Percentiles rank a stretch among this genome's conserved stretches.
These are phyloP conservation scores for Oophaga sylvatica DNA, from an alignment of 2,797 vertebrate species.

Conservation along the genomic window DNA sequence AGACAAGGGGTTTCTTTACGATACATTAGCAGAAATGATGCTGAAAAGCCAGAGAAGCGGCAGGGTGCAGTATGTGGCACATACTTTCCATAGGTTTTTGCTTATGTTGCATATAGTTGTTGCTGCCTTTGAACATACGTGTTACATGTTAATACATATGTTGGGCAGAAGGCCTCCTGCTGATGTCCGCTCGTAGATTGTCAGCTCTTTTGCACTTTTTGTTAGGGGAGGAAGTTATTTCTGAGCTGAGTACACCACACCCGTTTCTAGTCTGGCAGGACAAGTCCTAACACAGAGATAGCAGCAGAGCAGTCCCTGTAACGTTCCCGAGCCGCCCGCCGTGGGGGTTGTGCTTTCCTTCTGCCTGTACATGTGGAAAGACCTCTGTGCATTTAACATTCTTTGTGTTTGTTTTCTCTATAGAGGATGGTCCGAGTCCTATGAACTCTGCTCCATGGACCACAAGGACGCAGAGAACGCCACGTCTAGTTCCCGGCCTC, in stretches of 20 bases:
- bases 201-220: background rate
- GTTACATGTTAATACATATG: background rate
- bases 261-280: background rate
- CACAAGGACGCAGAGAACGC: conserved; percentile 83
- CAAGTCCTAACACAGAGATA: background rate
- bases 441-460: conserved; percentile 86
- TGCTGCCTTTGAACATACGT: background rate
- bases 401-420: conserved; percentile 42
- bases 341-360: conserved; percentile 25
- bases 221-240: background rate
- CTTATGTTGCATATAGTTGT: too few relatives aligned
- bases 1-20: too few relatives aligned
- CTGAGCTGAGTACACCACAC: conserved; percentile 2
- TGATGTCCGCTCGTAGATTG: background rate
- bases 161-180: background rate
- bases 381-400: conserved; percentile 1
- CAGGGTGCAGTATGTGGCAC: too few relatives aligned
- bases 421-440: conserved; percentile 90
- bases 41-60: too few relatives aligned
- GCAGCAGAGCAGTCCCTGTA: background rate
- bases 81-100: too few relatives aligned
- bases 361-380: conserved; percentile 39
- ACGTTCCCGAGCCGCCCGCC: conserved; percentile 18
- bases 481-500: conserved; percentile 76
- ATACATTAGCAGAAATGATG: too few relatives aligned